Base-by-base conservation (phyloP, 2,888 invertebrate genomes). In the Biston stratarius region DNA sequence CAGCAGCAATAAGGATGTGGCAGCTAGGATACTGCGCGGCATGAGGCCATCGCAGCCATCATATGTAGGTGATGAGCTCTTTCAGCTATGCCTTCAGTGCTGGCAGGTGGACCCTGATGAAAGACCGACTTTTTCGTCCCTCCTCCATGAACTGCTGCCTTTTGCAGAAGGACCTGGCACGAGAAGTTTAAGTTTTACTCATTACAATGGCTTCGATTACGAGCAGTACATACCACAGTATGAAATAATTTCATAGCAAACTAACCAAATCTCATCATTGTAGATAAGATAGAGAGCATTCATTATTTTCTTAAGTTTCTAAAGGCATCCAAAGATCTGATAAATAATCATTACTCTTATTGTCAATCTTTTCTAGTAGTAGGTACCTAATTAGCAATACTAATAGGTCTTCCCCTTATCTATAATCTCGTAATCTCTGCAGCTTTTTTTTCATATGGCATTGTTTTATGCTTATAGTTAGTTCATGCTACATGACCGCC, bases 31-130 rank as follows among this genome's bases (percentile, higher is more conserved):
- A 11, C 91, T 96, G 70, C 94, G 95, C 69, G 97, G 97, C 0
- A 93, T 96, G 80, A 94, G 97, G 52, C 95, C 97, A 0, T 95
- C 96, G 0, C 97, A 97, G 82, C 95, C 97, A 0, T 94, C 95
- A 1, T 97, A 97, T 82, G 95, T 97, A 36, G 96, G 95, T 33
- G 97, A 97, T 82, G 97, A 97, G 75, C 89, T 98, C 38, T 97
- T 97, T 86, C 97, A 98, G 85, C 88, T 97, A 64, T 96, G 97
- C 90, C 90, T 96, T 52, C 96, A 97, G 80, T 98, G 98, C 82
- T 98, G 98, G 98, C 97, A 97, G 83, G 89, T 96, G 14, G 97
- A 97, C 85, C 95, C 96, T 11, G 97, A 96, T 68, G 98, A 98
- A 82, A 94, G 98, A 74, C 97, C 97, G 0, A 92, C 95, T 10